phyloP scores from a whole-genome alignment of 1,140 invertebrate genomes.

The Ooceraea biroi region DNA sequence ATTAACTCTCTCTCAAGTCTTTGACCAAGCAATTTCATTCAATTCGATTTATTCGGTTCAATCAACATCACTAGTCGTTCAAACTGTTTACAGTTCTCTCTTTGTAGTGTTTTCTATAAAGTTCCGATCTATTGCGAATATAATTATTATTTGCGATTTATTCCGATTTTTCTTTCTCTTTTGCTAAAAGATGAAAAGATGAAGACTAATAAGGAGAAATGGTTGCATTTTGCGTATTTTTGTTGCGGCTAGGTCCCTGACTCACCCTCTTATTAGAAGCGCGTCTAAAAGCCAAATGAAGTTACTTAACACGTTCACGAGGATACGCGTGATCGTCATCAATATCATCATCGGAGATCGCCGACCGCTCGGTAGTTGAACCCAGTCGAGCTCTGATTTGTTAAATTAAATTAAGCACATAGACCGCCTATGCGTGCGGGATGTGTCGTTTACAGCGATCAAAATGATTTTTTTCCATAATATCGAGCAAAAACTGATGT shows the following conservation, averaged over 20 bases:
- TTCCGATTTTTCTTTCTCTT: slow-evolving; percentile 20
- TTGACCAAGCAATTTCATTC: background rate
- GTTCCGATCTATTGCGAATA: background rate
- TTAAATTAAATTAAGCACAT: slow-evolving; percentile 77
- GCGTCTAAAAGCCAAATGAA: slow-evolving; percentile 43
- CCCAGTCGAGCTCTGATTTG: slow-evolving; percentile 74
- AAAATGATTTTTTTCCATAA: slow-evolving; percentile 7
- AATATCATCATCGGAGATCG: slow-evolving; percentile 62
- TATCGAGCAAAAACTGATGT: slow-evolving; percentile 10
- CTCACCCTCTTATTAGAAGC: slow-evolving; percentile 49
- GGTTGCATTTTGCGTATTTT: slow-evolving; percentile 38
- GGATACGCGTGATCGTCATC: slow-evolving; percentile 57
- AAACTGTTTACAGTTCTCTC: background rate
- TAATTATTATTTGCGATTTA: slow-evolving; percentile 9
- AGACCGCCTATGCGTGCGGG: slow-evolving; percentile 41
- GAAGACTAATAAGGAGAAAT: slow-evolving; percentile 23
- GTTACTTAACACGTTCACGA: slow-evolving; percentile 64
- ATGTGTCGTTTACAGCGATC: slow-evolving; percentile 21
- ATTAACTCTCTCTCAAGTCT: background rate
- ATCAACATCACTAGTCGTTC: background rate
- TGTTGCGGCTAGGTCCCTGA: slow-evolving; percentile 28
- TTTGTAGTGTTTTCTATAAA: background rate
- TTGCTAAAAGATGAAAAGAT: slow-evolving; percentile 39
- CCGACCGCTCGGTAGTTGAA: slow-evolving; percentile 78
- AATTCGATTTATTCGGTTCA: background rate